These are phyloP conservation scores for Sympetrum striolatum DNA, from an alignment of 2,888 invertebrate genomes.

Conservation along the genomic window DNA sequence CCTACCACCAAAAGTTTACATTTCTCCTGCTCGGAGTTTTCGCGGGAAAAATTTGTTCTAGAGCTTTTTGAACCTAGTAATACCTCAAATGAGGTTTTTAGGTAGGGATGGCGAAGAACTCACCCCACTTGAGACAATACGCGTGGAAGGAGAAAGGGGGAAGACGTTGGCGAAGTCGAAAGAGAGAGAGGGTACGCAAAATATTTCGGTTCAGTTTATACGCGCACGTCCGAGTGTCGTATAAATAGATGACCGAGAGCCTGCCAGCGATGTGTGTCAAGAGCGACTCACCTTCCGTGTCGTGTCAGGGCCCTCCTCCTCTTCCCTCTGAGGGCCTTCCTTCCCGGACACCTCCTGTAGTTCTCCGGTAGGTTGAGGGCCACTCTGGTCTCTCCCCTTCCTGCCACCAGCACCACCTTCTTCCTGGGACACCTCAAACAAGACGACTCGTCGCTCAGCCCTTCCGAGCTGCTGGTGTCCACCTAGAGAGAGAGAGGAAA, in stretches of 20 bases:
- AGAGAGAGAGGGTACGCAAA: neutral
- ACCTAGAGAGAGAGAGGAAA: neutral
- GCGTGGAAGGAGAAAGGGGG: neutral
- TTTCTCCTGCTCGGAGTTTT: no score
- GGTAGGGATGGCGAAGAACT: neutral
- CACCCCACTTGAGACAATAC: neutral
- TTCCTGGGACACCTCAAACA: conserved; percentile 10
- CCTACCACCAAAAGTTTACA: no score
- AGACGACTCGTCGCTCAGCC: neutral
- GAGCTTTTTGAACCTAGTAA: no score
- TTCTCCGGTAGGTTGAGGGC: conserved; percentile 1
- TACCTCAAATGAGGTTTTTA: no score
- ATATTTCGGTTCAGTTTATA: neutral
- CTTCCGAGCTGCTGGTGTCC: conserved; percentile 22
- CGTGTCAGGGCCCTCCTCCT: neutral
- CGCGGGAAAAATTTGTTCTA: no score
- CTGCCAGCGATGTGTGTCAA: neutral
- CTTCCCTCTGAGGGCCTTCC: neutral
- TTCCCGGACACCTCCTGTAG: neutral
- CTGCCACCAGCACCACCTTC: conserved; percentile 1
- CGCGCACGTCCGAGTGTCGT: neutral
- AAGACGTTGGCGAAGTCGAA: neutral
- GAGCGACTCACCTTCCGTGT: neutral
- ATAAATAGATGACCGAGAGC: neutral
- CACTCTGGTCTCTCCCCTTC: neutral